Conservation (phyloP, 2,888 invertebrate genomes). For the Heteromurus nitidus region DNA sequence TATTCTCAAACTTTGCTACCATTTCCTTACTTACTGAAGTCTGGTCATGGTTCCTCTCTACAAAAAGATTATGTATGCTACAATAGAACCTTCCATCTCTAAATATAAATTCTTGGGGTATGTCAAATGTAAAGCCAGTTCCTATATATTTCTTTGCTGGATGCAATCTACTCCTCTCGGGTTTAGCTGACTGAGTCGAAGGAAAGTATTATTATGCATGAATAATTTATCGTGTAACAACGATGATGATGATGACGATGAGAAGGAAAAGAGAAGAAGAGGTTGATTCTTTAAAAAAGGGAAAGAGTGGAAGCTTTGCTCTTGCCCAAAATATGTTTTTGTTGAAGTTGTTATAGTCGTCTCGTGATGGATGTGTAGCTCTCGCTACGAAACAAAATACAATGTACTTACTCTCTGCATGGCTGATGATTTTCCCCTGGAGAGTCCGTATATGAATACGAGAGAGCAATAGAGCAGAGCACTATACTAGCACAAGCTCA, state of each 20-base stretch:
- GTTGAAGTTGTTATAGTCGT: not conserved
- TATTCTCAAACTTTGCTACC: not conserved
- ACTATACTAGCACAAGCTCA: not conserved
- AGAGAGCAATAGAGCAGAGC: not conserved
- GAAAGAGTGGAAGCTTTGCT: no score
- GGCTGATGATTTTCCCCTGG: conserved; percentile 53
- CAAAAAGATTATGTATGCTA: no score
- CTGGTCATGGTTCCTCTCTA: conserved; percentile 55
- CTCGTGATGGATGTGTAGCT: conserved; percentile 10
- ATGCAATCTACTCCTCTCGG: no score
- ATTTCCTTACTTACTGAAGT: conserved; percentile 34
- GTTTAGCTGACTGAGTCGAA: conserved; percentile 24
- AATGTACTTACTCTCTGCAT: conserved; percentile 13
- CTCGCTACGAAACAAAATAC: not conserved
- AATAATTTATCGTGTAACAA: conserved; percentile 50
- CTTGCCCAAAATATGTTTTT: no score
- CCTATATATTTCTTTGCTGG: no score
- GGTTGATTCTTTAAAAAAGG: not conserved
- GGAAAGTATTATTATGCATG: conserved; percentile 50
- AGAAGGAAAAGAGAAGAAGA: conserved; percentile 22
- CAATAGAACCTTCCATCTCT: conserved; percentile 54
- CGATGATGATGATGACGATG: conserved; percentile 26
- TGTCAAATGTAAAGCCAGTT: no score
- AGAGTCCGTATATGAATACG: conserved; percentile 18
- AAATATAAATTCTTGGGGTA: no score